A percentile compares a stretch with the other conserved stretches of the same genome.
These are phyloP conservation scores for Tauraco erythrolophus DNA, from an alignment of 2,113 vertebrate genomes.

Conservation along the genomic window DNA sequence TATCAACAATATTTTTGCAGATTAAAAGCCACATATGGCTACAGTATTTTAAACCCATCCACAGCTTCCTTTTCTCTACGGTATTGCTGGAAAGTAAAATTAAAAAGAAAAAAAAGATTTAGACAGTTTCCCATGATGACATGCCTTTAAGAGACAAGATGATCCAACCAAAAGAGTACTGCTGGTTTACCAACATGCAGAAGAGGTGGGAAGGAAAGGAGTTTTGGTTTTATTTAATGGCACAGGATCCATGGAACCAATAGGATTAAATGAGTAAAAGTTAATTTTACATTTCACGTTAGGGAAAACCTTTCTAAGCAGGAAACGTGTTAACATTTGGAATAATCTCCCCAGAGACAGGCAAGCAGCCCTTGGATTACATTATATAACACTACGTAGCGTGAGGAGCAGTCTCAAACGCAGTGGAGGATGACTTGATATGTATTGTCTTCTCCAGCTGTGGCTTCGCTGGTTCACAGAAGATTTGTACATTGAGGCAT, in stretches of 20 bases:
- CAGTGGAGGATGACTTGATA: not conserved
- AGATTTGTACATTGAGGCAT: conserved; percentile 10
- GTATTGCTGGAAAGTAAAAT: not conserved
- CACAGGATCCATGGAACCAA: not conserved
- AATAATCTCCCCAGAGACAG: not conserved
- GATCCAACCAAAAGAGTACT: not conserved
- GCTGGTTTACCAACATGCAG: not conserved
- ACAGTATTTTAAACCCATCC: not conserved
- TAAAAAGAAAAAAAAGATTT: not conserved
- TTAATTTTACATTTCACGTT: not conserved
- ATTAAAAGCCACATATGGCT: not conserved
- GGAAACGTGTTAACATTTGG: not conserved
- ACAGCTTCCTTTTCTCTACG: not conserved
- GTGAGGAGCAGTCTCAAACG: not conserved
- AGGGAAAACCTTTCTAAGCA: not conserved
- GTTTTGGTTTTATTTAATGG: not conserved
- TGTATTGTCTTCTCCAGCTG: conserved; percentile 44
- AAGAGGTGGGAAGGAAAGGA: not conserved
- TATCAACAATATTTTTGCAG: not conserved
- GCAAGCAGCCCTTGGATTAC: not conserved
- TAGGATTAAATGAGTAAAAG: not conserved
- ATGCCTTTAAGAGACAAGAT: not conserved
- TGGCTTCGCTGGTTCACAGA: not conserved
- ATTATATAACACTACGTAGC: not conserved
- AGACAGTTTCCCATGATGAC: not conserved